Conservation (phyloP, 2,888 invertebrate species). For the Smittia sp. region DNA sequence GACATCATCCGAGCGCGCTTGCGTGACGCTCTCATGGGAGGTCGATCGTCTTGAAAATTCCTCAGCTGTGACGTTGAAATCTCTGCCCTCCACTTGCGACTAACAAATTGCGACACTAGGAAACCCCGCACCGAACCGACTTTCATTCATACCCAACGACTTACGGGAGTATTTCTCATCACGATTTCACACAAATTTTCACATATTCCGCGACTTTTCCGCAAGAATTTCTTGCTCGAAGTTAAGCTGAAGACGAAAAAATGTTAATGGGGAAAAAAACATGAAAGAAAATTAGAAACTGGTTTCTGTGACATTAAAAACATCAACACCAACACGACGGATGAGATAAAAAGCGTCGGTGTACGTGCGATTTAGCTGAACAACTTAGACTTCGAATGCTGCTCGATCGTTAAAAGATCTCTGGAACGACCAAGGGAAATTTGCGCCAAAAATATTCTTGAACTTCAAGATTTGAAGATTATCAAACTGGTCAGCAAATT, state of each 20-base stretch:
- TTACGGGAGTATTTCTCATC: neutral
- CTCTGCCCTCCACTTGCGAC: neutral
- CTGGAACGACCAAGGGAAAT: neutral
- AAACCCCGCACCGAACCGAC: too few species aligned
- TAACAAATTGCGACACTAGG: too few species aligned
- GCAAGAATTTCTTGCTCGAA: neutral
- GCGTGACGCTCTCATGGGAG: neutral
- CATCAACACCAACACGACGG: neutral
- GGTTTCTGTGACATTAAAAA: slow-evolving; percentile 21
- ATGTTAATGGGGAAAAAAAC: slow-evolving; percentile 16
- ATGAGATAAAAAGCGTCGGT: neutral
- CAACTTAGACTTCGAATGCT: neutral
- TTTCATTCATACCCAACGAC: neutral
- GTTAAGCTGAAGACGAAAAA: neutral
- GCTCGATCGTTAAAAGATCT: too few species aligned
- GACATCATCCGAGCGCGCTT: neutral
- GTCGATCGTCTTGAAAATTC: neutral
- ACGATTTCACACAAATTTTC: neutral
- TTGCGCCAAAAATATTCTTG: neutral
- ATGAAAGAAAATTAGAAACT: slow-evolving; percentile 7
- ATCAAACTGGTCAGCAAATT: neutral
- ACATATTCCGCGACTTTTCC: neutral
- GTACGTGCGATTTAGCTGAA: neutral
- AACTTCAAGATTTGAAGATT: neutral
- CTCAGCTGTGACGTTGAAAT: neutral